phyloP scores from a whole-genome alignment of 2,797 vertebrate species.

The Scolopax rusticola region DNA sequence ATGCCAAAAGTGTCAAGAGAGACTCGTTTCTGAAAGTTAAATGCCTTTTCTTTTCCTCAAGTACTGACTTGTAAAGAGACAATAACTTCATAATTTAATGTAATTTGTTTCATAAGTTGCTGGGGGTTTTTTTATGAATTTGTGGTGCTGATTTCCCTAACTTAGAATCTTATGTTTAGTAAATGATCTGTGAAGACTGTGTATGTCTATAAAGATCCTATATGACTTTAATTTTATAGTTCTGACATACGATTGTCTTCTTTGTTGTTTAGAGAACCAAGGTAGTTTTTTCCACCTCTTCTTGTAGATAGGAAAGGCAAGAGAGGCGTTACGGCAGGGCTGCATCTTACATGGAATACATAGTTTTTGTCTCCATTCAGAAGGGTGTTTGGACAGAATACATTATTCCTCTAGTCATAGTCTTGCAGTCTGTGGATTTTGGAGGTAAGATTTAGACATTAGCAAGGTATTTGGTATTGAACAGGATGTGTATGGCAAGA shows the following conservation, averaged over 20 bases:
- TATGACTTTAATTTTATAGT: neutral
- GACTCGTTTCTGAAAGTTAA: neutral
- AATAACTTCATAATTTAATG: neutral
- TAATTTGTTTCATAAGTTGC: neutral
- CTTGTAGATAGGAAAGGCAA: neutral
- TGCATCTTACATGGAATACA: neutral
- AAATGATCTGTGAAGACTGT: conserved; percentile 1
- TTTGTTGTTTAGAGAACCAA: neutral
- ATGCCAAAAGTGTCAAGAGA: neutral
- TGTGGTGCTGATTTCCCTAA: neutral
- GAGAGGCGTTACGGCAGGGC: neutral
- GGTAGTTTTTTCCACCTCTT: neutral
- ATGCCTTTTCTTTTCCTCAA: neutral
- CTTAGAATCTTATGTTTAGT: conserved; percentile 26
- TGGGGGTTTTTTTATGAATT: neutral
- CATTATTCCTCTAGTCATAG: neutral
- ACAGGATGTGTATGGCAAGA: neutral
- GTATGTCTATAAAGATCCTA: neutral
- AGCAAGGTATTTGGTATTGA: neutral
- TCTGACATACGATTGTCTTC: neutral
- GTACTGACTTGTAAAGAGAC: neutral
- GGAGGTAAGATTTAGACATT: neutral
- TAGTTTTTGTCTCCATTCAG: neutral
- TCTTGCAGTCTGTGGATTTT: neutral
- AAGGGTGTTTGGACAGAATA: neutral